Percentiles rank a stretch among this genome's conserved stretches.
phyloP scores from a whole-genome alignment of 2,797 vertebrate species.

The Vespertilio murinus region DNA sequence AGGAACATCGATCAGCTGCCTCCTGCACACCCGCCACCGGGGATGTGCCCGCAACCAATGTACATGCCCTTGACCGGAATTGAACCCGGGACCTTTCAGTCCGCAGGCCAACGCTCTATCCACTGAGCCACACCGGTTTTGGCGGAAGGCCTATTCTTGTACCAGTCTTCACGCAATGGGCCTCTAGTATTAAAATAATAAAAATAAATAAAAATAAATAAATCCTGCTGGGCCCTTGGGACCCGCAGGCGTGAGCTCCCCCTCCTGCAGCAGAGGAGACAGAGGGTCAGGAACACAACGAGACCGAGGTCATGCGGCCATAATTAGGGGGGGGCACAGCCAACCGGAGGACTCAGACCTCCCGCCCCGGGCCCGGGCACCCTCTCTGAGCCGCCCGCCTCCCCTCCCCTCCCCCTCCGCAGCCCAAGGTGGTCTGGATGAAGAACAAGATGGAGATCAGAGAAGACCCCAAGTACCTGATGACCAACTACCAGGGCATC shows the following conservation, averaged over 20 bases:
- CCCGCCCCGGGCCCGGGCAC: fast-evolving
- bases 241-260: neutral
- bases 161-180: no score
- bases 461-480: slow-evolving; percentile 91
- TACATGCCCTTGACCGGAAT: no score
- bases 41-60: no score
- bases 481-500: slow-evolving; percentile 92
- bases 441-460: slow-evolving; percentile 92
- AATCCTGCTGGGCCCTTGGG: neutral
- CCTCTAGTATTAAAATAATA: no score
- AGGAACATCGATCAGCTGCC: no score
- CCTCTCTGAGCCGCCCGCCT: neutral
- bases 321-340: neutral
- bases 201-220: no score
- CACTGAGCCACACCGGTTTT: no score
- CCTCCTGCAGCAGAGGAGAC: neutral
- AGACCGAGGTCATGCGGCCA: no score
- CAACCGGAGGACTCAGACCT: neutral
- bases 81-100: no score
- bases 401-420: neutral
- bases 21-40: no score
- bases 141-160: no score
- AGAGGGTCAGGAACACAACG: neutral
- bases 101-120: no score
- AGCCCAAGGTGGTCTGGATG: slow-evolving; percentile 94